phyloP scores from a whole-genome alignment of 2,888 invertebrate species.

The Zele albiditarsus region DNA sequence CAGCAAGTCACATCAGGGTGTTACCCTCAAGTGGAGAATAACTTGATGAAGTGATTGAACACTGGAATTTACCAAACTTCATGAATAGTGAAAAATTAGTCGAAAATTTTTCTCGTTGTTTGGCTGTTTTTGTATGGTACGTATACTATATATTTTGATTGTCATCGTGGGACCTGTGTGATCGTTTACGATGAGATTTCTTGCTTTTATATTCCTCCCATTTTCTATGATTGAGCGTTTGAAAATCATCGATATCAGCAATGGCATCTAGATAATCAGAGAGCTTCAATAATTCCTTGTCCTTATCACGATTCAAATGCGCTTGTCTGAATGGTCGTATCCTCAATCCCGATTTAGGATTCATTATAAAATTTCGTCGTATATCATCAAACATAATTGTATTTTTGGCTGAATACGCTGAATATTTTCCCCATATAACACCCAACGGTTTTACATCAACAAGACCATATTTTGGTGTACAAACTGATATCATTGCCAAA shows the following conservation, averaged over 20 bases:
- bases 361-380: slow-evolving; percentile 96
- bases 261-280: slow-evolving; percentile 89
- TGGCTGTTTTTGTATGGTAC: not conserved
- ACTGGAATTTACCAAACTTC: too few species aligned
- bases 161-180: slow-evolving; percentile 51
- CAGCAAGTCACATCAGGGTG: too few species aligned
- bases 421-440: slow-evolving; percentile 96
- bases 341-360: slow-evolving; percentile 93
- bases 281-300: slow-evolving; percentile 87
- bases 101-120: too few species aligned
- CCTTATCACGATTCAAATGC: slow-evolving; percentile 88
- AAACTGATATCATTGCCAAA: slow-evolving; percentile 95
- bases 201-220: slow-evolving; percentile 88
- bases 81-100: too few species aligned
- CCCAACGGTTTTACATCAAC: slow-evolving; percentile 96
- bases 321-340: slow-evolving; percentile 94
- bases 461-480: slow-evolving; percentile 91
- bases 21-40: too few species aligned
- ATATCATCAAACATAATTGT: slow-evolving; percentile 99
- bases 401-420: slow-evolving; percentile 90
- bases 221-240: slow-evolving; percentile 88
- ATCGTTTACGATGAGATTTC: slow-evolving; percentile 58
- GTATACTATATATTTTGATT: slow-evolving; percentile 49
- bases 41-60: too few species aligned
- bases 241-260: slow-evolving; percentile 87